A percentile compares a stretch with the other conserved stretches of the same genome.
Conservation (phyloP, 2,113 vertebrate species). For the Aegithalos caudatus region DNA sequence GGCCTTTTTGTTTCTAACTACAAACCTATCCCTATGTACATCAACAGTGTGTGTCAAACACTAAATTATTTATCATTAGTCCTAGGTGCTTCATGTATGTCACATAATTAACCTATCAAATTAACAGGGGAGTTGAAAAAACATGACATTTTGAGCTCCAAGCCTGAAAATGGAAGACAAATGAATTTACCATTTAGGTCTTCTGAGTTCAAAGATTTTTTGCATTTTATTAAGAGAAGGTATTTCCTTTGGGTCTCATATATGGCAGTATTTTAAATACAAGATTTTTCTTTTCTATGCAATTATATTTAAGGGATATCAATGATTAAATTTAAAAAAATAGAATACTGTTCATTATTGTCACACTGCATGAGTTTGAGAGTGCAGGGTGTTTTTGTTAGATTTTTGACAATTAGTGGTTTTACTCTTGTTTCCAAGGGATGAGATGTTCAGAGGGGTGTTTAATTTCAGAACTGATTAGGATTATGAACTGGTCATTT, state of each 20-base stretch:
- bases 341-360: neutral
- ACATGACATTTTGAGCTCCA: neutral
- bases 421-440: neutral
- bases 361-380: neutral
- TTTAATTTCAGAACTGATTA: neutral
- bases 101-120: neutral
- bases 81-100: neutral
- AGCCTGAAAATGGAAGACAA: neutral
- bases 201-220: neutral
- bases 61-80: neutral
- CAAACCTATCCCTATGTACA: neutral
- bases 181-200: neutral
- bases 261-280: neutral
- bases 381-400: neutral
- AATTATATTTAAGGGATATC: neutral
- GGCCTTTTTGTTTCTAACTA: neutral
- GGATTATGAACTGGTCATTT: neutral
- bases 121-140: neutral
- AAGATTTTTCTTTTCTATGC: neutral
- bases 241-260: neutral
- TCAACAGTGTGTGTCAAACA: neutral
- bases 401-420: neutral
- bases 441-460: neutral
- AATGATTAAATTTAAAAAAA: neutral
- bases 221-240: neutral